These are phyloP conservation scores for Agapostemon virescens DNA, from an alignment of 2,888 invertebrate genomes.

Conservation along the genomic window DNA sequence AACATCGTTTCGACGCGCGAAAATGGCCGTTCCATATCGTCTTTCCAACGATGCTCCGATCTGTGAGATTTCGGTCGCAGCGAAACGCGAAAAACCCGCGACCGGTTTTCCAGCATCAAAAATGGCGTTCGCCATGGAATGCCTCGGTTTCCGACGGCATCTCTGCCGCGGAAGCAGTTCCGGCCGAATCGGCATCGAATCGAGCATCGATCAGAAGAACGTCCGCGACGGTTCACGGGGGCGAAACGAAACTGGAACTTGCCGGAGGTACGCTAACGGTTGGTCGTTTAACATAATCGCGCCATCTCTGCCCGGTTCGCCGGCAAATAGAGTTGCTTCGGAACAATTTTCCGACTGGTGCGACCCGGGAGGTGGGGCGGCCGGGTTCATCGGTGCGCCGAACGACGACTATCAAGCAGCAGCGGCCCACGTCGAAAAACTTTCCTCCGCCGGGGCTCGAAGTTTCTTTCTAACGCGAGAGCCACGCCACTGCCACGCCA, in stretches of 20 bases:
- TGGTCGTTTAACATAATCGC: constrained; percentile 41
- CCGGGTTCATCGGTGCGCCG: constrained; percentile 5
- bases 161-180: neutral
- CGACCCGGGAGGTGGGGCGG: neutral
- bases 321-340: constrained; percentile 39
- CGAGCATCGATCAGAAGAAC: neutral
- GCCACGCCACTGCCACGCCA: neutral
- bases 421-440: constrained; percentile 30
- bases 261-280: constrained; percentile 12
- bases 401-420: constrained; percentile 13
- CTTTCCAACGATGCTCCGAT: neutral
- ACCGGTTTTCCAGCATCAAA: neutral
- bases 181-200: neutral
- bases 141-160: neutral
- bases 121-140: neutral
- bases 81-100: neutral
- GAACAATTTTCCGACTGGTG: constrained; percentile 39
- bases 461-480: constrained; percentile 22
- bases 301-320: constrained; percentile 25
- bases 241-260: constrained; percentile 21
- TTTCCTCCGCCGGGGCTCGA: constrained; percentile 14
- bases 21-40: neutral
- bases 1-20: neutral
- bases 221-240: neutral
- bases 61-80: too few relatives aligned